A percentile compares a stretch with the other conserved stretches of the same genome.
Conservation (phyloP, 2,888 invertebrate species). For the Harpagoxenus sublaevis region DNA sequence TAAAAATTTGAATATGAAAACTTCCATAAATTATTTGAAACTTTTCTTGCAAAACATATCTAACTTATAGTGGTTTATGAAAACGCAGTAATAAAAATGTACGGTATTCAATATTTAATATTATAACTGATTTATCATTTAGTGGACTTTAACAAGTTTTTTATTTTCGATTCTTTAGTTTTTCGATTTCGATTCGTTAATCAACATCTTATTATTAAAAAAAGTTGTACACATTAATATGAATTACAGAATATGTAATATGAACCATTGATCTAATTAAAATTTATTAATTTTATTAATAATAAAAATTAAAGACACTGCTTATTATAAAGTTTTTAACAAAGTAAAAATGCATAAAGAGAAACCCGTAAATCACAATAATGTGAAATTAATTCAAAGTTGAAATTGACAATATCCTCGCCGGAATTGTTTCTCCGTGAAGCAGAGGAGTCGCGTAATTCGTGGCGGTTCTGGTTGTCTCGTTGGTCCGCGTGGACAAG, state of each 20-base stretch:
- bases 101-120: background rate
- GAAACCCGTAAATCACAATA: background rate
- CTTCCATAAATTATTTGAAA: background rate
- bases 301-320: background rate
- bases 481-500: constrained; percentile 58
- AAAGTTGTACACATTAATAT: background rate
- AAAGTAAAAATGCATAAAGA: background rate
- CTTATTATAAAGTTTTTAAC: background rate
- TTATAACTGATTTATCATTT: background rate
- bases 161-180: background rate
- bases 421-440: constrained; percentile 13
- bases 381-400: constrained; percentile 15
- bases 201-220: background rate
- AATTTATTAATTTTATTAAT: no score
- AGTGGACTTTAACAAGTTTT: background rate
- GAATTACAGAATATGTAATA: background rate
- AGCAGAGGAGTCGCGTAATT: constrained; percentile 56
- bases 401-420: constrained; percentile 35
- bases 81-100: background rate
- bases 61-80: background rate
- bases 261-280: background rate
- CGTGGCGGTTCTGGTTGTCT: constrained; percentile 61
- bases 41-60: background rate
- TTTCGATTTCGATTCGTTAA: background rate
- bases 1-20: background rate